A percentile compares a stretch with the other conserved stretches of the same genome.
phyloP scores from a whole-genome alignment of 1,140 invertebrate genomes.

The Sipha flava region DNA sequence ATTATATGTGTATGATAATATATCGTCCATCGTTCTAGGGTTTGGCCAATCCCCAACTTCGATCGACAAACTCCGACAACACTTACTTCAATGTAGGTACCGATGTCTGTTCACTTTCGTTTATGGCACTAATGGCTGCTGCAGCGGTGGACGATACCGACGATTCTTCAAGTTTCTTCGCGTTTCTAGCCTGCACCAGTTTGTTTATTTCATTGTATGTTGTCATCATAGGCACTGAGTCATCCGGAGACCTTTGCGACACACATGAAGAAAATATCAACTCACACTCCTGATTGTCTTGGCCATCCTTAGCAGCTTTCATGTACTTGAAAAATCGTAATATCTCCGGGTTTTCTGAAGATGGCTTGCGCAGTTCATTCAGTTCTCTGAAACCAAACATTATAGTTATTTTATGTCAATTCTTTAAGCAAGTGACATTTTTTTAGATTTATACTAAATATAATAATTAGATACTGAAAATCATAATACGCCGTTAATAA shows the following conservation, averaged over 20 bases:
- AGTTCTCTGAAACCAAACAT: constrained; percentile 54
- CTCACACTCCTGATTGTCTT: constrained; percentile 63
- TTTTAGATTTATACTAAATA: too few relatives aligned
- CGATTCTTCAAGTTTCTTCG: neutral
- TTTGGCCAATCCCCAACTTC: too few relatives aligned
- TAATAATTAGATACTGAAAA: too few relatives aligned
- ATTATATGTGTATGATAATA: too few relatives aligned
- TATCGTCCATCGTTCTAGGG: too few relatives aligned
- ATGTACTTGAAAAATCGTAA: constrained; percentile 78
- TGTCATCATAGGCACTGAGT: constrained; percentile 66
- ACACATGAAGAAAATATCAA: constrained; percentile 47
- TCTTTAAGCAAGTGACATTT: too few relatives aligned
- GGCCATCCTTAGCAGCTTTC: constrained; percentile 76
- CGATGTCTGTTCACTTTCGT: neutral
- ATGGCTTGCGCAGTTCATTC: constrained; percentile 70
- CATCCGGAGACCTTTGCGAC: constrained; percentile 42
- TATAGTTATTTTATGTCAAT: too few relatives aligned
- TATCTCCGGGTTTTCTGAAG: constrained; percentile 72
- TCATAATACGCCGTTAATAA: too few relatives aligned
- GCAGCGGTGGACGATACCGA: neutral
- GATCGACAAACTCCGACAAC: neutral
- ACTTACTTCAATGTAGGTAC: neutral
- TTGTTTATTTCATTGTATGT: constrained; percentile 80
- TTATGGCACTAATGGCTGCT: neutral
- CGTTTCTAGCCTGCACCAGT: constrained; percentile 57